Base-by-base conservation (phyloP, 1,140 invertebrate genomes). In the Cyclargus thomasi region DNA sequence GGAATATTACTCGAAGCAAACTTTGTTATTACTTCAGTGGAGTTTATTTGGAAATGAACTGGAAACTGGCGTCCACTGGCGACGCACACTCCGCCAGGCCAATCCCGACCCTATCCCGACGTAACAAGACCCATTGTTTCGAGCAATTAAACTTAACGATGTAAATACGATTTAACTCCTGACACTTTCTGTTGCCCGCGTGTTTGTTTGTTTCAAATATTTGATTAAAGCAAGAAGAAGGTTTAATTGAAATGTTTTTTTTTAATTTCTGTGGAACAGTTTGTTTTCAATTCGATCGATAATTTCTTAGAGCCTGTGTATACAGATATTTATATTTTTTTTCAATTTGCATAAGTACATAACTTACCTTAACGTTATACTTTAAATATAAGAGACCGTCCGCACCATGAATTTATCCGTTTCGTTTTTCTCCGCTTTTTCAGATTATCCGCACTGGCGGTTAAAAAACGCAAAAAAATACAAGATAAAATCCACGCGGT, bases 11-110 rank as follows among this genome's bases (percentile, higher is more conserved):
- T 79, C 80, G 71, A 68, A 71, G 59, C 70, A 77, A 84, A 84
- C 79, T 84, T 84, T 80, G 79, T 81, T 84, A 82, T 84, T 81
- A 84, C 82, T 84, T 82, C 67, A 75, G 69, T 72, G 63, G 78
- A 84, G 77, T 84, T 84, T 84, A 82, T 84, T 82, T 80, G 74
- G 77, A 79, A 81, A 82, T 85, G 82, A 85, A 82, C 77, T 81
- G 79, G 78, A 85, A 85, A 82, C 78, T 76, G 76, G 79, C 77
- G 77, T 74, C 79, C 80, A 82, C 75, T 70, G 70, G 74, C 74
- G 75, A 75, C 78, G 72, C 70, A 76, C 76, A 74, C 78, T 79
- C 81, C 81, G 79, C 79, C 65, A 68, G 55, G 65, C 70, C 39
- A 75, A 70, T 74, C 67, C 73, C 68, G 69, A 70, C 70, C 68